Evolutionary conservation across 2,888 invertebrate genomes (phyloP), one percentile per base, ranked within the genome.

Genomic region (Zhengitettix transpicula): DNA sequence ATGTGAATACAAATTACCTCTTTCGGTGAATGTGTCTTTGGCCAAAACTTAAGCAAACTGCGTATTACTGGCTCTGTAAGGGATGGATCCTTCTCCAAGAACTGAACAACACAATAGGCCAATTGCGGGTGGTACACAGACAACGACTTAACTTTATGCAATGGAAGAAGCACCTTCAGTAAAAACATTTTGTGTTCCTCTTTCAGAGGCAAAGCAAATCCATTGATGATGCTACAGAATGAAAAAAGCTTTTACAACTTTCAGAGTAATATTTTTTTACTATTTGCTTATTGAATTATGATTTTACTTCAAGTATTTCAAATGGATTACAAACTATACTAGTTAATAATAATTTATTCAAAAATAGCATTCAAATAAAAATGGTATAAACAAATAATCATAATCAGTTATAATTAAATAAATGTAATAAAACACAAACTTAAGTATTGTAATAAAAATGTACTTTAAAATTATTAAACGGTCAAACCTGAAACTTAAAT

Each of bases 91-190:
- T 97, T 96, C 73, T 98, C 98, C 64, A 98, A 78, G 80, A 98
- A 99, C 79, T 98, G 98, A 67, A 98, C 97, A 66, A 98, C 94
- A 77, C 98, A 98, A 76, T 98, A 98, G 68, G 97, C 96, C 72
- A 98, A 80, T 80, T 96, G 94, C 65, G 97, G 93, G 75, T 99
- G 98, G 76, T 97, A 99, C 68, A 96, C 87, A 67, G 93, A 92
- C 70, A 99, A 81, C 65, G 92, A 93, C 76, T 93, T 93, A 67
- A 90, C 93, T 81, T 97, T 97, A 80, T 98, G 97, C 70, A 98
- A 80, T 61, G 97, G 97, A 70, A 98, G 80, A 69, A 98, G 78
- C 67, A 94, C 94, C 76, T 84, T 80, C 67, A 96, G 81, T 74
- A 98, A 80, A 79, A 99, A 99, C 74, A 89, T 84, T 78, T 97